Percentiles rank a stretch among this genome's conserved stretches.
These are phyloP conservation scores for Macrosiphum euphorbiae DNA, from an alignment of 2,888 invertebrate genomes.

Conservation along the genomic window DNA sequence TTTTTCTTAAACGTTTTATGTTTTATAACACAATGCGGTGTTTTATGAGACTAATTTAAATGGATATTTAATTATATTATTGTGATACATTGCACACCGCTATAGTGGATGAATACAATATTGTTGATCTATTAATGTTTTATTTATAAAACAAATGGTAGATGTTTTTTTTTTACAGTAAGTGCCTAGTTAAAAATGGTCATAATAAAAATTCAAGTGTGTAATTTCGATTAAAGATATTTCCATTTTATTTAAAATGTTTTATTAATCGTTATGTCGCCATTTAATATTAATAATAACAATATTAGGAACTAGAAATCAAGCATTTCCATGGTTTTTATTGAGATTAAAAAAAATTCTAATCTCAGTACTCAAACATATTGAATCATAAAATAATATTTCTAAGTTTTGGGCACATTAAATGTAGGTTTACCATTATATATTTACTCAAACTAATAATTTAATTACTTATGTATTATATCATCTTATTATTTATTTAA, in stretches of 20 bases:
- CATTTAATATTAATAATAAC: background rate
- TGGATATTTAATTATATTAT: background rate
- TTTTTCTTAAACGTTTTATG: background rate
- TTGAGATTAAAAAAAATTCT: background rate
- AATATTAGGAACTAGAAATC: background rate
- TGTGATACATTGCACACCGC: background rate
- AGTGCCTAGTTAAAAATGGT: background rate
- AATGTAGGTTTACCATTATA: background rate
- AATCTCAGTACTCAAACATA: background rate
- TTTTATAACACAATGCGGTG: background rate
- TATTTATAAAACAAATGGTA: background rate
- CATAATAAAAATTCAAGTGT: constrained; percentile 12
- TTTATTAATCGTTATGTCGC: background rate
- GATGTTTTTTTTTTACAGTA: background rate
- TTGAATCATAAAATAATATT: background rate
- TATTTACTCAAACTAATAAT: background rate
- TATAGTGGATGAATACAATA: background rate
- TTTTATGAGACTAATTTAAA: background rate
- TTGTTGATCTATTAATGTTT: background rate
- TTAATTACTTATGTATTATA: background rate
- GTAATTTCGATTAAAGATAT: constrained; percentile 32
- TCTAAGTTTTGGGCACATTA: background rate
- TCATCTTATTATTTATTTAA: background rate
- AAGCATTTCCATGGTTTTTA: background rate
- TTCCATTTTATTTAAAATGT: background rate